Conservation (phyloP, 2,888 invertebrate species). For the Orchesella flavescens region DNA sequence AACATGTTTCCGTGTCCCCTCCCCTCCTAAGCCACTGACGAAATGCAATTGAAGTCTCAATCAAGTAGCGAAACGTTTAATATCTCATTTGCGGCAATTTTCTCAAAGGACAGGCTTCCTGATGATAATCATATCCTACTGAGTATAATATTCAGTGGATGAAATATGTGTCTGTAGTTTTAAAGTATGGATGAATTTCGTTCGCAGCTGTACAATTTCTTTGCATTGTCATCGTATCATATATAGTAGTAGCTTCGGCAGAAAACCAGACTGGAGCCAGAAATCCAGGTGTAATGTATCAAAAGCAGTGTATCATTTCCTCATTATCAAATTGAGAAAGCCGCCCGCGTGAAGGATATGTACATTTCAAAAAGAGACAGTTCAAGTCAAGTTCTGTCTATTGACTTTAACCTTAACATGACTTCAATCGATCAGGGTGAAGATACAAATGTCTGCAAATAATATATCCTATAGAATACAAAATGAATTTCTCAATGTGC, state of each 20-base stretch:
- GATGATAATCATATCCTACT: neutral
- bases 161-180: too few species aligned
- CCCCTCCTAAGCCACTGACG: too few species aligned
- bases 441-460: too few species aligned
- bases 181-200: too few species aligned
- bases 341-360: neutral
- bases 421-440: too few species aligned
- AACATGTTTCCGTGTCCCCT: too few species aligned
- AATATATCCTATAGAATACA: too few species aligned
- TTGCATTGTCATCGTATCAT: too few species aligned
- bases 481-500: neutral
- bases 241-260: neutral
- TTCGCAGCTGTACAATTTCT: neutral
- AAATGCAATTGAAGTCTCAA: neutral
- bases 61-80: constrained; percentile 23
- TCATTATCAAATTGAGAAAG: neutral
- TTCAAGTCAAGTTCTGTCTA: too few species aligned
- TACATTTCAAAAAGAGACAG: too few species aligned
- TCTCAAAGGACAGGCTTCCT: constrained; percentile 24
- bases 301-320: neutral
- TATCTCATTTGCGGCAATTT: constrained; percentile 43
- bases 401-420: too few species aligned
- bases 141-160: too few species aligned
- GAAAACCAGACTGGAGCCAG: constrained; percentile 27
- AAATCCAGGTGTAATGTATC: constrained; percentile 36